Evolutionary conservation across 2,113 vertebrate genomes (phyloP), one percentile per base, ranked within the genome.

Genomic region (Mixornis gularis): DNA sequence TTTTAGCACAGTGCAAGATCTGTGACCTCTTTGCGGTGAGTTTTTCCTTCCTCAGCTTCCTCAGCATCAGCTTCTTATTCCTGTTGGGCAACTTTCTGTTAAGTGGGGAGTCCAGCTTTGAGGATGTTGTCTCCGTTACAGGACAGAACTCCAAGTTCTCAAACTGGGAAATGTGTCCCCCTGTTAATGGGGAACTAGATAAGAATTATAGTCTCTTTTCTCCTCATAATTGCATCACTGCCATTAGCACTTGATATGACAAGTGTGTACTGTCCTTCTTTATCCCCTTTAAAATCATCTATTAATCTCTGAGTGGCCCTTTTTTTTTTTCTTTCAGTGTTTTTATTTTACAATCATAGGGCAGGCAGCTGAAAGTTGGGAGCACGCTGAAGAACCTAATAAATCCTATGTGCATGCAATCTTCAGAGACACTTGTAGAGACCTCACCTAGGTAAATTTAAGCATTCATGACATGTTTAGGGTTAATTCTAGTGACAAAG

Each of bases 11-110:
- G 56, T 13, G 22, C 49, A 49, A 36, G 59, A 46, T 83, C 30
- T 2, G 10, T 0, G 4, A 46, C 49, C 34, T 85, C 40, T 58
- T 38, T 80, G 69, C 0, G 36, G 41, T 51, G 26, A 70, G 52
- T 25, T 90, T 79, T 69, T 86, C 65, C 27, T 85, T 15, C 88
- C 44, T 81, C 3, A 0, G 51, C 64, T 84, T 91, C 66, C 62
- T 92, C 38, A 59, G 29, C 40, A 59, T 66, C 56, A 56, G 3
- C 60, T 87, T 63, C 36, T 59, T 70, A 43, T 10, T 73, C n/a
- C 85, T 2, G 4, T 89, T 43, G 63, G 43, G 79, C 43, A 63
- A 7, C 43, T 77, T 92, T 49, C 65, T 94, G 41, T 84, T 73
- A 56, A 53, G 38, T 70, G 65, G 16, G 13, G 29, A 64, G 38